Evolutionary conservation across 2,888 invertebrate species (phyloP).

Genomic region (Pasiphila rectangulata): DNA sequence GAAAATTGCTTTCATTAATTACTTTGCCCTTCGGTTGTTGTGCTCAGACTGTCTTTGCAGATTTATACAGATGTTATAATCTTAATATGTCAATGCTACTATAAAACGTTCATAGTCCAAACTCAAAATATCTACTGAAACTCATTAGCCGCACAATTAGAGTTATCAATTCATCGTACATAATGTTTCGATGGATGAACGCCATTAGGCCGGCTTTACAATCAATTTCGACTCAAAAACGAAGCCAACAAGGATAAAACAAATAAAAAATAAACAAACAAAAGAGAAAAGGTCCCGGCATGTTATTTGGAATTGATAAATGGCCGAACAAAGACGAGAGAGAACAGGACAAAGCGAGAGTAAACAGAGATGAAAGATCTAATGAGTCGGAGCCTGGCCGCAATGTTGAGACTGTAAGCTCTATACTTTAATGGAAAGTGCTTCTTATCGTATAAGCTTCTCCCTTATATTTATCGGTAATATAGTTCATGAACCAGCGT

Average conservation of each 20-base stretch:
- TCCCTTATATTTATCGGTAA: conserved; percentile 33
- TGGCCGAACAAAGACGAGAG: conserved; percentile 72
- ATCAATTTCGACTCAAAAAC: conserved; percentile 75
- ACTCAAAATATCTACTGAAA: conserved; percentile 41
- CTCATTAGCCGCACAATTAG: conserved; percentile 67
- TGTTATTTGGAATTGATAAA: conserved; percentile 81
- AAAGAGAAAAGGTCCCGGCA: conserved; percentile 73
- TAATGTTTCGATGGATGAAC: conserved; percentile 57
- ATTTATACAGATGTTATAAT: conserved; percentile 39
- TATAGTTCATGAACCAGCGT: conserved; percentile 55
- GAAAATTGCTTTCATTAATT: conserved; percentile 65
- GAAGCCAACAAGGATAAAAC: conserved; percentile 69
- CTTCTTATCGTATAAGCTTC: conserved; percentile 50
- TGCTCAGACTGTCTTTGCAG: conserved; percentile 47
- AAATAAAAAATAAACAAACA: conserved; percentile 79
- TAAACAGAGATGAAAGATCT: conserved; percentile 59
- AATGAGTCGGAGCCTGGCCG: conserved; percentile 68
- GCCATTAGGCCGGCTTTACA: conserved; percentile 74
- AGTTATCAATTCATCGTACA: conserved; percentile 68
- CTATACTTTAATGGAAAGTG: conserved; percentile 72
- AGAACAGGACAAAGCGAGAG: conserved; percentile 62
- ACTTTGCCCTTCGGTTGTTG: conserved; percentile 49
- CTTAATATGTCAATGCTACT: conserved; percentile 38
- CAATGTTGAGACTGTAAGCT: conserved; percentile 57
- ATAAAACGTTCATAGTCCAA: conserved; percentile 32